A percentile compares a stretch with the other conserved stretches of the same genome.
These are phyloP conservation scores for Cynoglossus semilaevis DNA, from an alignment of 2,113 vertebrate species.

Conservation along the genomic window DNA sequence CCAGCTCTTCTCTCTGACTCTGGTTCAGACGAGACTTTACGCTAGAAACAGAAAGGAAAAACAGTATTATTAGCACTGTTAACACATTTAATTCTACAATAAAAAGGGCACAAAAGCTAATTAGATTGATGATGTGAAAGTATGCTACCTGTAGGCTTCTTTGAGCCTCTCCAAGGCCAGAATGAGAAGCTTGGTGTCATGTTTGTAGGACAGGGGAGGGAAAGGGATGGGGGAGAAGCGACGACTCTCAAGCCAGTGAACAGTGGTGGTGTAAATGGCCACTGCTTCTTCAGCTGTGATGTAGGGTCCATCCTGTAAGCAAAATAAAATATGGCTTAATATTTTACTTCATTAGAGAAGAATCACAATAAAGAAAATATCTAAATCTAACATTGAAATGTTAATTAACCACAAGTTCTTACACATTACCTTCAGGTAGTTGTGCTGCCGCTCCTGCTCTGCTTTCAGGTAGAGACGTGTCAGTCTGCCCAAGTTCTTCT, in stretches of 20 bases:
- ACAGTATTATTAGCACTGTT: background rate
- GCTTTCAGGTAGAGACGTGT: conserved; percentile 97
- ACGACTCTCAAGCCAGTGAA: conserved; percentile 98
- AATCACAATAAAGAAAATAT: background rate
- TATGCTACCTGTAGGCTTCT: conserved; percentile 93
- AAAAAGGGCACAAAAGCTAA: too few species aligned
- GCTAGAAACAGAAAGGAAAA: conserved; percentile 62
- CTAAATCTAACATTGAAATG: background rate
- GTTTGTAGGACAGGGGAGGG: conserved; percentile 95
- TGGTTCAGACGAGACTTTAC: conserved; percentile 98
- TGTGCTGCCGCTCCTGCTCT: conserved; percentile 98
- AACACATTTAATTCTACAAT: too few species aligned
- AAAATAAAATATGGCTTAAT: conserved; percentile 15
- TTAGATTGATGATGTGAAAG: background rate
- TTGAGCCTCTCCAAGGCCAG: conserved; percentile 96
- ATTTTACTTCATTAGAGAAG: background rate
- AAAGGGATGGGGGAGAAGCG: conserved; percentile 98
- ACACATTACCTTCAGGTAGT: conserved; percentile 91
- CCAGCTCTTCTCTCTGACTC: conserved; percentile 95
- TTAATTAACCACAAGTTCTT: too few species aligned
- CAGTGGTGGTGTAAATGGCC: conserved; percentile 99
- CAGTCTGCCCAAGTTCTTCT: conserved; percentile 96
- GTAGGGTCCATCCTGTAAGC: conserved; percentile 91
- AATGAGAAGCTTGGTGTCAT: conserved; percentile 97
- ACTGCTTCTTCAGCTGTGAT: conserved; percentile 98